Conservation (phyloP, 2,797 vertebrate genomes). For the Acipenser oxyrinchus region DNA sequence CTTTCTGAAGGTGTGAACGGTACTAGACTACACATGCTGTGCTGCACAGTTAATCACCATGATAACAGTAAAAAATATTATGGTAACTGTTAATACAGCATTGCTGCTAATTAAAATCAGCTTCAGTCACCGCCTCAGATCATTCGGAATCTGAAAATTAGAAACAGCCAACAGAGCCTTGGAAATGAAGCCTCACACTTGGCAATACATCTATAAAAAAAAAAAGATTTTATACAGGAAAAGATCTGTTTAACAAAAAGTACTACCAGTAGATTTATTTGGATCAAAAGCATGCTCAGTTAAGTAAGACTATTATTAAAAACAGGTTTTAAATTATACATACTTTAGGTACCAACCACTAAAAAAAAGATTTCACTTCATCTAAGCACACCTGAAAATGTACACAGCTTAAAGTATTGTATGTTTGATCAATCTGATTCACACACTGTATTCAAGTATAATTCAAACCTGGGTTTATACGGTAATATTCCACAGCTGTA, state of each 20-base stretch:
- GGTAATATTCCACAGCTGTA: constrained; percentile 61
- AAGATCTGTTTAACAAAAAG: constrained; percentile 31
- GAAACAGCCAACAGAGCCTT: constrained; percentile 50
- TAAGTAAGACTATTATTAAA: constrained; percentile 41
- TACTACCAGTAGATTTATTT: constrained; percentile 13
- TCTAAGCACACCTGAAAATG: constrained; percentile 30
- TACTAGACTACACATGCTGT: constrained; percentile 28
- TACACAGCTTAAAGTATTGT: constrained; percentile 16
- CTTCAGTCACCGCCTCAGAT: constrained; percentile 41
- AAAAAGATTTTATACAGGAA: constrained; percentile 9
- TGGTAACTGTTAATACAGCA: constrained; percentile 60
- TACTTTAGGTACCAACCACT: constrained; percentile 39
- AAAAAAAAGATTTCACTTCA: constrained; percentile 29
- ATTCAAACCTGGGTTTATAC: constrained; percentile 43
- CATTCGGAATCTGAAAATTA: constrained; percentile 47
- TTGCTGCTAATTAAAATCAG: constrained; percentile 58
- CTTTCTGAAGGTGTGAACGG: too few relatives aligned
- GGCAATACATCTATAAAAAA: constrained; percentile 40
- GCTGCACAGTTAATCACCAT: constrained; percentile 44
- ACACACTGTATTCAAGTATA: constrained; percentile 22
- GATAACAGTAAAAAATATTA: constrained; percentile 62
- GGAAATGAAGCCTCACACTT: constrained; percentile 45
- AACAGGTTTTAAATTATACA: constrained; percentile 30
- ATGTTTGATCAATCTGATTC: constrained; percentile 3
- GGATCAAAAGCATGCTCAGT: constrained; percentile 40